Evolutionary conservation across 1,140 invertebrate genomes (phyloP).

Genomic region (Akabosia matsudoensis): DNA sequence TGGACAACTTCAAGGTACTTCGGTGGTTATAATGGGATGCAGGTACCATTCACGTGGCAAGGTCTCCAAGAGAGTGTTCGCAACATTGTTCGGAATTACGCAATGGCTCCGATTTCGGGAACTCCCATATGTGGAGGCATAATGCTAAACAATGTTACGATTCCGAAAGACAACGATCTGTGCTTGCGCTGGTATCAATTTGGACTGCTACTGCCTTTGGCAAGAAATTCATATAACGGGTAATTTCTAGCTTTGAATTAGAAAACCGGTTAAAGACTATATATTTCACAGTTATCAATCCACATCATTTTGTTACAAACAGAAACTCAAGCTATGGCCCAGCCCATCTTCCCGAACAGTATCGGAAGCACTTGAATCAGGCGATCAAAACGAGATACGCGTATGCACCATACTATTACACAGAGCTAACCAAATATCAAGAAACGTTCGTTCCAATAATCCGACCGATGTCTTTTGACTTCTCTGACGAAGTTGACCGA

Average conservation of each 20-base stretch:
- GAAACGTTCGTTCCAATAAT: conserved; percentile 18
- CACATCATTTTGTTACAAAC: not conserved
- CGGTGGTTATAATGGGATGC: conserved; percentile 32
- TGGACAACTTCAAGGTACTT: conserved; percentile 30
- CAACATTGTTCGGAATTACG: conserved; percentile 40
- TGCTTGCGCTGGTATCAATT: conserved; percentile 46
- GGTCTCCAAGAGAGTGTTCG: conserved; percentile 39
- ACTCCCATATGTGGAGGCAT: conserved; percentile 44
- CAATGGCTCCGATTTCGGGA: conserved; percentile 31
- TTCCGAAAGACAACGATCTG: conserved; percentile 27
- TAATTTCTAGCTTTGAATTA: conserved; percentile 5
- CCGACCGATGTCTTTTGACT: conserved; percentile 33
- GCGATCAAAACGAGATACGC: conserved; percentile 27
- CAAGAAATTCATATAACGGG: conserved; percentile 36
- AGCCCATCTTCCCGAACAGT: conserved; percentile 14
- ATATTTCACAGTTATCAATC: not conserved
- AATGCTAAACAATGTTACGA: not conserved
- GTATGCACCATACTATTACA: conserved; percentile 37
- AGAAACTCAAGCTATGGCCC: conserved; percentile 27
- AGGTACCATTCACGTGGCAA: conserved; percentile 43
- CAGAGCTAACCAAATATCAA: conserved; percentile 21
- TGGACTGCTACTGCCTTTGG: conserved; percentile 39
- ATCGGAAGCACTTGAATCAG: conserved; percentile 24
- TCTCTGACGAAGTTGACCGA: not conserved
- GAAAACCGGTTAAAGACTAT: not conserved